phyloP scores from a whole-genome alignment of 2,888 invertebrate species.

The Ophion obscuratus region DNA sequence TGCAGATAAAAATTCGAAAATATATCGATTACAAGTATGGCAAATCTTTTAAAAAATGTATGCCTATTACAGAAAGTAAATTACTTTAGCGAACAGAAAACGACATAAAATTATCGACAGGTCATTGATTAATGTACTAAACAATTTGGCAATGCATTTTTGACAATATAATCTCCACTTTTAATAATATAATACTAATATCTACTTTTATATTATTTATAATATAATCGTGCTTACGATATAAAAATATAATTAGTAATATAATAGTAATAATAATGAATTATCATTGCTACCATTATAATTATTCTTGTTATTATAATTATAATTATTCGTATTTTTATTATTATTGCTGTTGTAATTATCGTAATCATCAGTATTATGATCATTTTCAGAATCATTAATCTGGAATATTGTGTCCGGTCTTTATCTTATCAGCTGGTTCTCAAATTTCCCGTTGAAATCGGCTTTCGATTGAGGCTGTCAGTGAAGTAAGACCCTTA shows the following conservation, averaged over 20 bases:
- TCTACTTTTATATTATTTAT: no score
- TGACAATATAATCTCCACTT: background rate
- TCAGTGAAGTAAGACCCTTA: no score
- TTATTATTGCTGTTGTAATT: background rate
- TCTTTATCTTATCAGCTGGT: slow-evolving; percentile 4
- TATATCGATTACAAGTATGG: background rate
- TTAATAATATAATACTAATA: no score
- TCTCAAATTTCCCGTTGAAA: background rate
- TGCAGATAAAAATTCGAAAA: background rate
- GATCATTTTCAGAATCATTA: background rate
- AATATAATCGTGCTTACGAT: no score
- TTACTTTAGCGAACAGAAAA: background rate
- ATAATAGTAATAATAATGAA: background rate
- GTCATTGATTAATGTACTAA: background rate
- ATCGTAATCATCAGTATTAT: background rate
- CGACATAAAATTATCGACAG: background rate
- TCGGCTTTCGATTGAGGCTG: no score
- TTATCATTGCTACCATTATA: no score
- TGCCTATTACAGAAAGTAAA: background rate
- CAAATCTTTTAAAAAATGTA: background rate
- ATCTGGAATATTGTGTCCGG: background rate
- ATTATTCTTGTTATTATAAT: no score
- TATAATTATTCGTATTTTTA: background rate
- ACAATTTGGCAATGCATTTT: background rate
- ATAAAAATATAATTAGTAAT: no score